A percentile compares a stretch with the other conserved stretches of the same genome.
These are phyloP conservation scores for Drosophila sproati DNA, from an alignment of 1,140 invertebrate genomes.

Conservation along the genomic window DNA sequence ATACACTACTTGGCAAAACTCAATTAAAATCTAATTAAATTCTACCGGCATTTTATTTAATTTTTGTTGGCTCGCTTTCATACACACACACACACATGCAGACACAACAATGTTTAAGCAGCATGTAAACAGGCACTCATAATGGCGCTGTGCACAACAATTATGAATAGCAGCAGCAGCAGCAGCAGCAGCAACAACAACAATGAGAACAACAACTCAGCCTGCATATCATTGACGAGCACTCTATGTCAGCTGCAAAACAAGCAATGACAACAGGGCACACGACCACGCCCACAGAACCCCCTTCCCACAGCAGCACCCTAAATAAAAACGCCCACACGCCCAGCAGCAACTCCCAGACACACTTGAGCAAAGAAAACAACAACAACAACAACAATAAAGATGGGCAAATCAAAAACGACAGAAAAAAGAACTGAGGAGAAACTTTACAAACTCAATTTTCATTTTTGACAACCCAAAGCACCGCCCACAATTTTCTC, in stretches of 20 bases:
- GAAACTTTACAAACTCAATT: constrained; percentile 80
- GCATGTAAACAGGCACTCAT: constrained; percentile 78
- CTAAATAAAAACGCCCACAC: constrained; percentile 39
- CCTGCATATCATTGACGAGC: constrained; percentile 79
- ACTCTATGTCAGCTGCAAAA: constrained; percentile 81
- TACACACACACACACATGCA: constrained; percentile 21
- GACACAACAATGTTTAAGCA: constrained; percentile 55
- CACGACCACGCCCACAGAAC: constrained; percentile 52
- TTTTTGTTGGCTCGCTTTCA: constrained; percentile 40
- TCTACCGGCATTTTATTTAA: constrained; percentile 78
- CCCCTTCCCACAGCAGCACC: constrained; percentile 19
- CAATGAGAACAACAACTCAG: constrained; percentile 40
- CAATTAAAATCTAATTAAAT: constrained; percentile 83
- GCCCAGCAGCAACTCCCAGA: constrained; percentile 46
- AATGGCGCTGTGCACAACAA: constrained; percentile 58
- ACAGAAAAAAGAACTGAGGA: constrained; percentile 26
- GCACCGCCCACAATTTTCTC: constrained; percentile 70
- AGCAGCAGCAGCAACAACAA: constrained; percentile 42
- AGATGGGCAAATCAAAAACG: constrained; percentile 41
- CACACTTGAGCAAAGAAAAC: constrained; percentile 50
- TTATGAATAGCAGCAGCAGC: constrained; percentile 47
- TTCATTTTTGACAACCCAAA: constrained; percentile 64
- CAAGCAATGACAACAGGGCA: constrained; percentile 74
- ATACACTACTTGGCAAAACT: constrained; percentile 54
- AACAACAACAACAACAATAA: constrained; percentile 14